These are phyloP conservation scores for Theodoxus fluviatilis DNA, from an alignment of 2,888 invertebrate species.

Conservation along the genomic window DNA sequence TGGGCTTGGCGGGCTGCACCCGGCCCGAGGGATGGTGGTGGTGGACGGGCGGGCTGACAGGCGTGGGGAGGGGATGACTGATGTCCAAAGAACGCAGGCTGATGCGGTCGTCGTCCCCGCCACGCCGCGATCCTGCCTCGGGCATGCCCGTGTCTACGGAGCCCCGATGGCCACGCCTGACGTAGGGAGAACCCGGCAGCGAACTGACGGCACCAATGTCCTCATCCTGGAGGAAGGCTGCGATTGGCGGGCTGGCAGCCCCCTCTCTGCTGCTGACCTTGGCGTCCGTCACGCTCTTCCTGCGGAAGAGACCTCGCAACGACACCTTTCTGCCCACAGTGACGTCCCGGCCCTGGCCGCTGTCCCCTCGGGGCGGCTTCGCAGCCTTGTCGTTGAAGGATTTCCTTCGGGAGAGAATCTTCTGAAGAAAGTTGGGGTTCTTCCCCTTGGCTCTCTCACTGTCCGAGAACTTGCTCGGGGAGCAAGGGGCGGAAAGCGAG, in stretches of 20 bases:
- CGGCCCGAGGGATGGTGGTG: slow-evolving; percentile 17
- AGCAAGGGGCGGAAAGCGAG: too few relatives aligned
- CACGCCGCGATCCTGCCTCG: too few relatives aligned
- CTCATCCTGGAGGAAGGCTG: slow-evolving; percentile 28
- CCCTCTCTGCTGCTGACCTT: slow-evolving; percentile 26
- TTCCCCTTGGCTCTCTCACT: slow-evolving; percentile 26
- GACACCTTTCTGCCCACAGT: slow-evolving; percentile 32
- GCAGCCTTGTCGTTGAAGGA: slow-evolving; percentile 40
- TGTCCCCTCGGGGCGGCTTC: slow-evolving; percentile 24
- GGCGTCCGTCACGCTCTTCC: slow-evolving; percentile 31
- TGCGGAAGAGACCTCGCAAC: slow-evolving; percentile 33
- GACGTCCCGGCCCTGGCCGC: slow-evolving; percentile 16
- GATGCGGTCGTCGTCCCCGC: too few relatives aligned
- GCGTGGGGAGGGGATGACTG: too few relatives aligned
- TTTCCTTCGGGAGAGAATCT: slow-evolving; percentile 47
- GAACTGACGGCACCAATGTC: slow-evolving; percentile 33
- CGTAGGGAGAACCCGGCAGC: slow-evolving; percentile 22
- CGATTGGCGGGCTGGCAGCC: slow-evolving; percentile 32
- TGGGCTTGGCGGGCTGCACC: slow-evolving; percentile 14
- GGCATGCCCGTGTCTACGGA: too few relatives aligned
- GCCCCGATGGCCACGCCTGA: too few relatives aligned
- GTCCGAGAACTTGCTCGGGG: too few relatives aligned
- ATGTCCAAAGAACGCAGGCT: too few relatives aligned
- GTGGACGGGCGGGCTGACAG: neutral
- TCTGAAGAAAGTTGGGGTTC: slow-evolving; percentile 47